phyloP scores from a whole-genome alignment of 2,797 vertebrate species.

The Rhinophrynus dorsalis region DNA sequence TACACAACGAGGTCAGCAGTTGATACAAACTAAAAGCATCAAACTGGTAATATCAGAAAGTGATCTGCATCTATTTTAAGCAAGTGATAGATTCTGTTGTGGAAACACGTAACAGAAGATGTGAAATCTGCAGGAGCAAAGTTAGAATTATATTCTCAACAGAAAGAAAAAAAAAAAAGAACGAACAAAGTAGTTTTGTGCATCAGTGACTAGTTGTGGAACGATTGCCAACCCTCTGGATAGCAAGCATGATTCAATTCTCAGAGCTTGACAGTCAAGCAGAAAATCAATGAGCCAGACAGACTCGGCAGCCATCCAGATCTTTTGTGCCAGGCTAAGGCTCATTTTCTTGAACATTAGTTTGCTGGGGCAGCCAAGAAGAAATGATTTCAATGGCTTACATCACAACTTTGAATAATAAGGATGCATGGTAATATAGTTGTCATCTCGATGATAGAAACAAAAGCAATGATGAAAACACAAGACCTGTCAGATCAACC shows the following conservation, averaged over 20 bases:
- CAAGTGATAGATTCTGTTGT: too few relatives aligned
- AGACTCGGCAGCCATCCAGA: constrained; percentile 36
- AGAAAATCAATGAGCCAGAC: constrained; percentile 48
- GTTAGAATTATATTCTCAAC: constrained; percentile 19
- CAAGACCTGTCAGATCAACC: constrained; percentile 7
- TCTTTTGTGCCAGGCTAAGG: constrained; percentile 39
- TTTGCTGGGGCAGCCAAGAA: constrained; percentile 45
- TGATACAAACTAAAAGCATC: too few relatives aligned
- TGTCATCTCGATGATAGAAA: constrained; percentile 41
- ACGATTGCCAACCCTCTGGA: constrained; percentile 35
- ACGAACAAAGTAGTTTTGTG: constrained; percentile 37
- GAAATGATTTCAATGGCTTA: constrained; percentile 47
- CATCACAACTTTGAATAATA: constrained; percentile 43
- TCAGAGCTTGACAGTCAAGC: constrained; percentile 42
- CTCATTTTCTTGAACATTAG: constrained; percentile 46
- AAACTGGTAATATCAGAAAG: too few relatives aligned
- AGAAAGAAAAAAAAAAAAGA: constrained; percentile 13
- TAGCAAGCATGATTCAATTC: constrained; percentile 42
- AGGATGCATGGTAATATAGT: constrained; percentile 42
- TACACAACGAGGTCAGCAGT: too few relatives aligned
- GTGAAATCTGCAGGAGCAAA: constrained; percentile 10
- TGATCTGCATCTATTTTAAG: too few relatives aligned
- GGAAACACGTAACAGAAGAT: background rate
- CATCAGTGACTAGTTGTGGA: constrained; percentile 46
- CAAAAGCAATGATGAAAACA: constrained; percentile 24